Evolutionary conservation across 2,113 vertebrate genomes (phyloP), one percentile per base, ranked within the genome.

Genomic region (Zosterops japonicus): DNA sequence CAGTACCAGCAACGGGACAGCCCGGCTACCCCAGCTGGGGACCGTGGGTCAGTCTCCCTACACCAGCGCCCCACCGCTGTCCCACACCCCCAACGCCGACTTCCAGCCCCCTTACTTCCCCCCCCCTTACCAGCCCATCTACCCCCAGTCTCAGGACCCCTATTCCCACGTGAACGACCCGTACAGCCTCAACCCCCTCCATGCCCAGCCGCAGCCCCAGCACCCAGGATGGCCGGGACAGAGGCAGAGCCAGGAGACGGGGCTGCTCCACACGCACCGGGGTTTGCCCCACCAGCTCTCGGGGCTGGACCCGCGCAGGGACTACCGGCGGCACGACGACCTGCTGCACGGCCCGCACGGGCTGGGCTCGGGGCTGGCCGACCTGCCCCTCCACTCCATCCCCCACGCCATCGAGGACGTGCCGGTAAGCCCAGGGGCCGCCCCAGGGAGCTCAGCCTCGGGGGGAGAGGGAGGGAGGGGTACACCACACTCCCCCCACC

Each of bases 121-220:
- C 36, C 36, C 36, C 36, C 36, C 36, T 89, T 99, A 99, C 97
- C 99, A 99, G 98, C 99, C 99, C 97, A 99, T 99, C 97, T 99
- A 99, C 97, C 98, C 99, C 85, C 99, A 99, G 97, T 99, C 99
- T 98, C 99, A 99, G 99, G 99, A 99, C 97, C 99, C 99, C 94
- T 99, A 99, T 96, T 99, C 99, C 96, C 99, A 99, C 98, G 99
- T 99, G 95, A 99, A 99, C 98, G 99, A 99, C 98, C 99, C 99
- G 60, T 99, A 99, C 98, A 99, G 99, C 97, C 98, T 99, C 95
- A 99, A 99, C 97, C 98, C 99, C 78, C 98, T 99, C 93, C 99
- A 99, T 95, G 98, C 99, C 89, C 99, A 99, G 96, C 98, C 98
- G 35, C 99, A 99, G 94, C 99, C 99, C 76, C 99, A 99, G 96